Base-by-base conservation (phyloP, 2,888 invertebrate genomes). In the Empis livida region DNA sequence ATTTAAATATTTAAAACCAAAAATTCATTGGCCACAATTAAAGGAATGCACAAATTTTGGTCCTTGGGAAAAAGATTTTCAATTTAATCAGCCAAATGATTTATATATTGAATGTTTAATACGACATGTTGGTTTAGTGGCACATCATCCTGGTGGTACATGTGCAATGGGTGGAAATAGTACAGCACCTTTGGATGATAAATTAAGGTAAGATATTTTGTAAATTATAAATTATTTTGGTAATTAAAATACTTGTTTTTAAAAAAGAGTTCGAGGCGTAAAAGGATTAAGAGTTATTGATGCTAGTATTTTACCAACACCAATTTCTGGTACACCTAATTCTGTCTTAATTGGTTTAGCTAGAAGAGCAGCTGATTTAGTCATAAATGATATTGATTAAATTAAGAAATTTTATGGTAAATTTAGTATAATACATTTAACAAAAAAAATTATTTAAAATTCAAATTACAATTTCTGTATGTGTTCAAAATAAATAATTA, bases 71-170 rank as follows among this genome's bases (percentile, higher is more conserved):
- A 72, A 70, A 39, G 68, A 72, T 48, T 63, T 64, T 31, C 9
- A 53, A 3, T 52, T 55, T 14, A 59, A 65, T 50, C 50, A 55
- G 6, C 68, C 68, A 9, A 70, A 71, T 5, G 71, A 77, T 47
- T 68, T 69, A 5, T 84, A 76, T 58, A 57, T 83, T 42, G 80
- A 80, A 54, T 84, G 84, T 57, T 60, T 81, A 14, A 66, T 82
- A 48, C 71, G 80, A 47, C 75, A 76, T 32, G 74, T 75, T 10
- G 80, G 77, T 0, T 70, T 84, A 20, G 77, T 83, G 1, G 82
- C 84, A 1, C 87, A 91, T 62, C 91, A 91, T 64, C 82, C 80
- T 0, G 84, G 79, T 0, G 89, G 90, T 11, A 86, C 83, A 1
- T 84, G 85, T 59, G 76, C 79, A 32, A 85, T 87, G 35, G n/a